Evolutionary conservation across 92 coral and sea anemone genomes (phyloP).

Genomic region (Paragorgia papillata): DNA sequence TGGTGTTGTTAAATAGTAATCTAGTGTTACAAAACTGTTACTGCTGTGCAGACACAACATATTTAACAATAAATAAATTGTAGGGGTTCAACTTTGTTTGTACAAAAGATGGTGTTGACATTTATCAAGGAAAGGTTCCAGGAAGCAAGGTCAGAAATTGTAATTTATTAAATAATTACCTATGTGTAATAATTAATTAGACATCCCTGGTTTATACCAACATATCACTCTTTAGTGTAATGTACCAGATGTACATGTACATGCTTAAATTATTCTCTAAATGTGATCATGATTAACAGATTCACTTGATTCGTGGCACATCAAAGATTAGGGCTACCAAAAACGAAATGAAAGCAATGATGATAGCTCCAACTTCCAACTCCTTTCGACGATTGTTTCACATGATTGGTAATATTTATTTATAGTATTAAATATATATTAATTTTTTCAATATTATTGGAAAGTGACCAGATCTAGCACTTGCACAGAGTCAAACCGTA

Average conservation of each 20-base stretch:
- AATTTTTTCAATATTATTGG: no score
- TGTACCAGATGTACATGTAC: no score
- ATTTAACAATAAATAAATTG: background rate
- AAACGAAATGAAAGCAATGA: slow-evolving; percentile 87
- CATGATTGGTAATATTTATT: slow-evolving; percentile 72
- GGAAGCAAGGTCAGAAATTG: slow-evolving; percentile 47
- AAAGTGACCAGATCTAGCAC: no score
- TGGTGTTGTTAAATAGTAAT: no score
- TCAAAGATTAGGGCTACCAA: slow-evolving; percentile 71
- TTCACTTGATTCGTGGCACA: slow-evolving; percentile 82
- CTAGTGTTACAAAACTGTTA: no score
- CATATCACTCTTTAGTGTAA: background rate
- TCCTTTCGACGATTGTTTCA: slow-evolving; percentile 89
- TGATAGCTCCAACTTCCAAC: slow-evolving; percentile 82
- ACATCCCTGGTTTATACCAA: no score
- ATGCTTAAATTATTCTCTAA: no score
- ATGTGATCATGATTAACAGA: no score
- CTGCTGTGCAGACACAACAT: background rate
- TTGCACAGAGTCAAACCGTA: no score
- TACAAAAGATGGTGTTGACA: slow-evolving; percentile 81
- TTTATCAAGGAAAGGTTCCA: slow-evolving; percentile 75
- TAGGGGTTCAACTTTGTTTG: slow-evolving; percentile 85
- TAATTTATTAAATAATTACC: background rate
- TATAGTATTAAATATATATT: background rate
- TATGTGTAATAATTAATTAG: no score